Percentiles rank a stretch among this genome's conserved stretches.
Evolutionary conservation across 1,140 invertebrate genomes (phyloP).

Genomic region (Neoseiulus cucumeris): DNA sequence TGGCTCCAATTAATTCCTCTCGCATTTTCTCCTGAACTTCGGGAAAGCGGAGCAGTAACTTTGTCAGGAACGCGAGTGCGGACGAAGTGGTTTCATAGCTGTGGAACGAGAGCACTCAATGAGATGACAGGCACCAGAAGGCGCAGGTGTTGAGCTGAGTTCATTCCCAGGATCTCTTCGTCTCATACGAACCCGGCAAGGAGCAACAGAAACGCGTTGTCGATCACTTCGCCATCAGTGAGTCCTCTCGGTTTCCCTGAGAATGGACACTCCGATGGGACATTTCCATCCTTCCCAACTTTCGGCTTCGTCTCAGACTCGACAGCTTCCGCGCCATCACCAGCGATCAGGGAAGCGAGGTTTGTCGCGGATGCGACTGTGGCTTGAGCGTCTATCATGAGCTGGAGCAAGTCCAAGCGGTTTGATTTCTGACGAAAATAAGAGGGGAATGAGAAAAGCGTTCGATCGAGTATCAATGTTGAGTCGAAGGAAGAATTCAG

Average conservation of each 20-base stretch:
- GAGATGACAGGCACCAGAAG: too few species aligned
- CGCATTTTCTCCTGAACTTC: not conserved
- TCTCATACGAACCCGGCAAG: conserved; percentile 24
- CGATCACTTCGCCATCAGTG: conserved; percentile 24
- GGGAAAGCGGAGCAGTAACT: not conserved
- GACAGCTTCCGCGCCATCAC: not conserved
- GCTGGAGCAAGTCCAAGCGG: not conserved
- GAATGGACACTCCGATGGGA: not conserved
- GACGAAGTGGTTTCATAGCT: not conserved
- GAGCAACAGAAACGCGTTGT: conserved; percentile 29
- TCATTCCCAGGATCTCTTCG: too few species aligned
- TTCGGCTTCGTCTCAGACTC: too few species aligned
- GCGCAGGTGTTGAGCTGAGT: too few species aligned
- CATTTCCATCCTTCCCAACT: not conserved
- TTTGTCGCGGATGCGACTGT: not conserved
- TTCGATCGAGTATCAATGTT: not conserved
- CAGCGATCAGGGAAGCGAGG: not conserved
- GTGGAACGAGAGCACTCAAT: too few species aligned
- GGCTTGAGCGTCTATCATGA: not conserved
- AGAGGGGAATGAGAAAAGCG: too few species aligned
- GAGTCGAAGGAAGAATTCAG: not conserved
- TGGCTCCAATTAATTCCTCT: not conserved
- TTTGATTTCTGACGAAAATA: too few species aligned
- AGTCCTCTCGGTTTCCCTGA: not conserved
- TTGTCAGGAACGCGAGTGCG: not conserved